Evolutionary conservation across 2,888 invertebrate genomes (phyloP).

Genomic region (Barypeithes pellucidus): DNA sequence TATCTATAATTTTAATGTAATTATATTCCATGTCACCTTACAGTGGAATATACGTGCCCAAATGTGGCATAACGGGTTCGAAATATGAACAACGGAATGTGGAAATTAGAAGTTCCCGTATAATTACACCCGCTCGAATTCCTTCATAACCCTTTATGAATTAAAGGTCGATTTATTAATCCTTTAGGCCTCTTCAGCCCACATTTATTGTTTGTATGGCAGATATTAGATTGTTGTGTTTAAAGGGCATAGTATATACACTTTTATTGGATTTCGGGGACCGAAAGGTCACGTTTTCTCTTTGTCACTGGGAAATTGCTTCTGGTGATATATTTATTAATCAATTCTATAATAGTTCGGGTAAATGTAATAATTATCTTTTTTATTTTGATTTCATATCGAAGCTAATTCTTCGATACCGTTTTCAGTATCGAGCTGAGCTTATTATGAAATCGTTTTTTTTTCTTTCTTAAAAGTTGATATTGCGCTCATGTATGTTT

Average conservation of each 20-base stretch:
- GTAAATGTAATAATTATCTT: too few relatives aligned
- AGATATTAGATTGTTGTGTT: constrained; percentile 20
- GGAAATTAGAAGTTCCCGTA: constrained; percentile 45
- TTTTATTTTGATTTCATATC: too few relatives aligned
- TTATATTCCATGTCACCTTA: constrained; percentile 19
- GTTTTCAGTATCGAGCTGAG: too few relatives aligned
- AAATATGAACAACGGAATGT: constrained; percentile 33
- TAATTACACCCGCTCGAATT: constrained; percentile 47
- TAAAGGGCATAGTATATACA: not conserved
- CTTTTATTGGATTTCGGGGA: not conserved
- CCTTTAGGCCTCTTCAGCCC: constrained; percentile 42
- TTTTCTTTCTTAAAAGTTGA: too few relatives aligned
- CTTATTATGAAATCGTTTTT: too few relatives aligned
- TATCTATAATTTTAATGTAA: constrained; percentile 12
- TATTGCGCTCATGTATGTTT: too few relatives aligned
- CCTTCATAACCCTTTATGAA: constrained; percentile 26
- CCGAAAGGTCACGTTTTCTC: not conserved
- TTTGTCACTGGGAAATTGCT: too few relatives aligned
- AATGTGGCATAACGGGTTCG: constrained; percentile 18
- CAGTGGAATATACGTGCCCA: constrained; percentile 13
- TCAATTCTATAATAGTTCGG: too few relatives aligned
- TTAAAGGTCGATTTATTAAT: constrained; percentile 42
- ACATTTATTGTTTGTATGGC: constrained; percentile 34
- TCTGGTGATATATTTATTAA: too few relatives aligned
- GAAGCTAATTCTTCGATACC: too few relatives aligned